Percentiles rank a stretch among this genome's conserved stretches.
Conservation (phyloP, 1,140 invertebrate species). For the Magallana gigas region DNA sequence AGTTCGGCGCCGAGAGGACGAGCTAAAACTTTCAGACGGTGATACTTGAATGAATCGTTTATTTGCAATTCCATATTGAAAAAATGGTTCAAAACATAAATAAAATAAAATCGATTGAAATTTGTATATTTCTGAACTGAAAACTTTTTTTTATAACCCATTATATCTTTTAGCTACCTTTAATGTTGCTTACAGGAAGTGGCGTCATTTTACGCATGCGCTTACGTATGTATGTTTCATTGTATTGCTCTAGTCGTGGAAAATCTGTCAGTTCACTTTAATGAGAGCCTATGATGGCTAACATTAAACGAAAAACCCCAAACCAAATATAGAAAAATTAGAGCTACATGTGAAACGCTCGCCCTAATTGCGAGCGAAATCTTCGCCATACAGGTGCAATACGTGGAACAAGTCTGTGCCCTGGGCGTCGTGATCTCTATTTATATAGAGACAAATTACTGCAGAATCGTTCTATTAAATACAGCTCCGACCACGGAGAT, state of each 20-base stretch:
- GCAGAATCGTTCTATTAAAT: slow-evolving; percentile 36
- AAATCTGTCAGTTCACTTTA: slow-evolving; percentile 6
- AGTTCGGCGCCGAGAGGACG: slow-evolving; percentile 15
- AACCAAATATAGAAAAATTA: not conserved
- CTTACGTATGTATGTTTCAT: not conserved
- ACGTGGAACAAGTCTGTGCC: slow-evolving; percentile 26
- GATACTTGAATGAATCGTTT: slow-evolving; percentile 27
- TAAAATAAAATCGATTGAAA: slow-evolving; percentile 4
- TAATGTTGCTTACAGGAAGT: slow-evolving; percentile 8
- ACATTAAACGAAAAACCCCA: not conserved
- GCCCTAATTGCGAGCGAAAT: not conserved
- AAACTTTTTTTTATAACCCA: not conserved
- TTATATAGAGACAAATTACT: slow-evolving; percentile 36
- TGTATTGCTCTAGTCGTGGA: not conserved
- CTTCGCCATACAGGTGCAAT: slow-evolving; percentile 16
- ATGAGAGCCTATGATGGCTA: not conserved
- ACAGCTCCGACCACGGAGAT: slow-evolving; percentile 5
- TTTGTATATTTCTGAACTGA: not conserved
- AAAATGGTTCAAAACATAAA: slow-evolving; percentile 1
- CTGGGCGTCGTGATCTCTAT: slow-evolving; percentile 5
- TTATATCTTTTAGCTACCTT: not conserved
- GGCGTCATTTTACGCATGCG: slow-evolving; percentile 6
- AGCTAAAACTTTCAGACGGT: not conserved
- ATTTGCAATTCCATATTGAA: slow-evolving; percentile 7
- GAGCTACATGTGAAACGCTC: not conserved